These are phyloP conservation scores for Osedax frankpressi DNA, from an alignment of 2,888 invertebrate genomes.

Conservation along the genomic window DNA sequence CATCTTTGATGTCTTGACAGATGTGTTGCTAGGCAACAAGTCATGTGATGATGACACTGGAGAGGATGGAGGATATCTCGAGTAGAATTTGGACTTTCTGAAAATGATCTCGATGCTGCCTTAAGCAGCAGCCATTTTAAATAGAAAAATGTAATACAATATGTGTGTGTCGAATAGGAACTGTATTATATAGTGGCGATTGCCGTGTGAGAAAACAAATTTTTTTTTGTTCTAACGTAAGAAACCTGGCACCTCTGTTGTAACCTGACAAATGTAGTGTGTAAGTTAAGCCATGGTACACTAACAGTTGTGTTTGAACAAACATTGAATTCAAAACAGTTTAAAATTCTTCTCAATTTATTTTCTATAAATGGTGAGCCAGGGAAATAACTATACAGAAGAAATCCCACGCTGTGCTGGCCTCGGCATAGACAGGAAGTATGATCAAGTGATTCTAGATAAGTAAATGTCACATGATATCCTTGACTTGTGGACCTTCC, in stretches of 20 bases:
- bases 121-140: neutral
- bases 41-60: no score
- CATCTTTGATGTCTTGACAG: no score
- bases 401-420: constrained; percentile 6
- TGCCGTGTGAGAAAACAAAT: neutral
- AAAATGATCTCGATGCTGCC: neutral
- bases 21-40: no score
- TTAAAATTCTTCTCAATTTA: constrained; percentile 10
- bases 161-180: neutral
- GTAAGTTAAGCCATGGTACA: neutral
- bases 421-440: constrained; percentile 3
- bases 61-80: neutral
- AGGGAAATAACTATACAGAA: neutral
- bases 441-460: constrained; percentile 6
- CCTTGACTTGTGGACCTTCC: neutral
- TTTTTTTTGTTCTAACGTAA: neutral
- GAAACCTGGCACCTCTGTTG: neutral
- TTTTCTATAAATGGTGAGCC: constrained; percentile 9
- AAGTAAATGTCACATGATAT: constrained; percentile 7
- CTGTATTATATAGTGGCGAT: neutral
- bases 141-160: neutral
- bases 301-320: neutral
- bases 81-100: neutral
- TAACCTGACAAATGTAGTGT: neutral
- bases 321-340: constrained; percentile 9